Evolutionary conservation across 2,888 invertebrate genomes (phyloP).

Genomic region (Pachliopta kotzebuea): DNA sequence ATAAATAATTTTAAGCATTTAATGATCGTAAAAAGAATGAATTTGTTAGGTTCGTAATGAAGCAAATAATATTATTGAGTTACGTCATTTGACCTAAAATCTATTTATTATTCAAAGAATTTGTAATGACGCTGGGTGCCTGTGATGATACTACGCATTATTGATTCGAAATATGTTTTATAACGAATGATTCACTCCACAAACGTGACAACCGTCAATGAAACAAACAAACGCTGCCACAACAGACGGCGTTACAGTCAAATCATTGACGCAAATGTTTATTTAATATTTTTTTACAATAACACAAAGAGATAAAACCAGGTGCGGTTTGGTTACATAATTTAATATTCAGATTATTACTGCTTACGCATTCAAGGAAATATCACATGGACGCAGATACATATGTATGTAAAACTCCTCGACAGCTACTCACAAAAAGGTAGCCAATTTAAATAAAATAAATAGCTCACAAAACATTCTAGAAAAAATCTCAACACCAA

Average conservation of each 20-base stretch:
- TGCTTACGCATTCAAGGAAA: constrained; percentile 14
- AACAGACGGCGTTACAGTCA: constrained; percentile 12
- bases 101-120: constrained; percentile 8
- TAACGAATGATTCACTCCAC: constrained; percentile 11
- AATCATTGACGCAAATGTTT: constrained; percentile 21
- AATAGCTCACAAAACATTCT: background rate
- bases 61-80: constrained; percentile 7
- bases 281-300: constrained; percentile 16
- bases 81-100: constrained; percentile 2
- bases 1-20: too few relatives aligned
- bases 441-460: background rate
- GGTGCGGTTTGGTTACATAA: constrained; percentile 20
- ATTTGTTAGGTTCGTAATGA: background rate
- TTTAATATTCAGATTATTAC: constrained; percentile 9
- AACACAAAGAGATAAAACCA: constrained; percentile 26
- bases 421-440: background rate
- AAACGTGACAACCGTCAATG: constrained; percentile 28
- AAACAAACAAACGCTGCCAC: constrained; percentile 13
- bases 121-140: background rate
- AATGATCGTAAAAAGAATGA: background rate
- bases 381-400: background rate
- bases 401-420: too few relatives aligned
- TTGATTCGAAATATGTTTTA: constrained; percentile 17
- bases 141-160: constrained; percentile 19
- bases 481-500: background rate